Evolutionary conservation across 2,888 invertebrate species (phyloP), one percentile per base, ranked within the genome.

Genomic region (Mellilla xanthometata): DNA sequence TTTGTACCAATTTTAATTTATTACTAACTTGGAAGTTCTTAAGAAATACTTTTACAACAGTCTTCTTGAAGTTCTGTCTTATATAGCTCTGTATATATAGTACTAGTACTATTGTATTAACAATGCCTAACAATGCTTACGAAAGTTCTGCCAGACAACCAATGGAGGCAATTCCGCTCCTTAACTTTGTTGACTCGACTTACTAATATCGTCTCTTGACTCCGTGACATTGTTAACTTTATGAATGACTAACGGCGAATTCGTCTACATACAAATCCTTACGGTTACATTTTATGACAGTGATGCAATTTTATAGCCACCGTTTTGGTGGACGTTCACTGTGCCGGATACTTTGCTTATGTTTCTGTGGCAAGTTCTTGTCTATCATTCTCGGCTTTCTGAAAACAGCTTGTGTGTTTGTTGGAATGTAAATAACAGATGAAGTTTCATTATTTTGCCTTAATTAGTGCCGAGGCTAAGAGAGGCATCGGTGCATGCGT

Each of bases 131-230:
- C 40, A 34, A 41, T 15, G 38, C 40, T 35, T 34, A 47, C 34
- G 49, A 48, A 50, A 43, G 45, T 43, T 47, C 33, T 46, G 38
- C 23, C 33, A 34, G 35, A 19, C 28, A 36, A 15, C 46, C 26
- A 49, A 41, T 35, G 40, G 32, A 43, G 27, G 44, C 42, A 42
- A 45, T 51, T 56, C 56, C 56, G 56, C 24, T 53, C 36, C 30
- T 41, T 45, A 30, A 41, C 11, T 26, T 45, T 36, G 32, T 52
- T 52, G 42, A 24, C 34, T 39, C 26, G 26, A 42, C 34, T 31
- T 33, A 47, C 41, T 33, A 28, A 12, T 6, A n/a, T 19, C 10
- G 24, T 35, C 27, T 27, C 28, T 29, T 46, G 28, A 32, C 47
- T 38, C 46, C 13, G 23, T 38, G 41, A 36, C 47, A 33, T 39